These are phyloP conservation scores for Catharus fuscescens DNA, from an alignment of 2,113 vertebrate species.

Conservation along the genomic window DNA sequence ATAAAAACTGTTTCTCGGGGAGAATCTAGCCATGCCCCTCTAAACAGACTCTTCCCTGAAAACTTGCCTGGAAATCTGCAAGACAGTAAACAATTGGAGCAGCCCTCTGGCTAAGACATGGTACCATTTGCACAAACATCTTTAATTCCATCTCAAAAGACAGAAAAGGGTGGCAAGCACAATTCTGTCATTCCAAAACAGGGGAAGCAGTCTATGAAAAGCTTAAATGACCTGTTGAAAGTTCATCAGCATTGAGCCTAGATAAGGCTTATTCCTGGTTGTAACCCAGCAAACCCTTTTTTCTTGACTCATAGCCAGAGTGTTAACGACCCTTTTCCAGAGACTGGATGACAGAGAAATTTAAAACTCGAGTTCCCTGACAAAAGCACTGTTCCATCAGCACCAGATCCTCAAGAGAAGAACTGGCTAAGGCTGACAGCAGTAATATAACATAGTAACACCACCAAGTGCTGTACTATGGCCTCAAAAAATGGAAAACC, in stretches of 20 bases:
- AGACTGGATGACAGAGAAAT: background rate
- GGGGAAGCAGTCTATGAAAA: accelerated
- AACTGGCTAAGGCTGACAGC: background rate
- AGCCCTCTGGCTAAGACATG: background rate
- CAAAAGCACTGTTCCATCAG: background rate
- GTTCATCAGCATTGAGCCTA: accelerated
- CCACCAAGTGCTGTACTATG: background rate
- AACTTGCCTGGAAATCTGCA: background rate
- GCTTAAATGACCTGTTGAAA: background rate
- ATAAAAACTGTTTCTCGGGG: background rate
- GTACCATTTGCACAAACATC: background rate
- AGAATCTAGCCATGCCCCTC: too few species aligned
- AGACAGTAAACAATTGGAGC: background rate
- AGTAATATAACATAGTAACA: background rate
- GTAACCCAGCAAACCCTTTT: background rate
- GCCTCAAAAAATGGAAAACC: background rate
- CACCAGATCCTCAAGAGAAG: background rate
- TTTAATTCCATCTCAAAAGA: background rate
- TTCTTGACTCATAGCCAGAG: background rate
- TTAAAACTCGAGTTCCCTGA: background rate
- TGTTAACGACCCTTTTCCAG: background rate
- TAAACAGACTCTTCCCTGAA: background rate
- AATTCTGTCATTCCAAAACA: background rate
- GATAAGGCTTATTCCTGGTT: background rate
- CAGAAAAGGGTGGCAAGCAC: background rate